Evolutionary conservation across 2,797 vertebrate genomes (phyloP), one percentile per base, ranked within the genome.

Genomic region (Oreochromis grahami): DNA sequence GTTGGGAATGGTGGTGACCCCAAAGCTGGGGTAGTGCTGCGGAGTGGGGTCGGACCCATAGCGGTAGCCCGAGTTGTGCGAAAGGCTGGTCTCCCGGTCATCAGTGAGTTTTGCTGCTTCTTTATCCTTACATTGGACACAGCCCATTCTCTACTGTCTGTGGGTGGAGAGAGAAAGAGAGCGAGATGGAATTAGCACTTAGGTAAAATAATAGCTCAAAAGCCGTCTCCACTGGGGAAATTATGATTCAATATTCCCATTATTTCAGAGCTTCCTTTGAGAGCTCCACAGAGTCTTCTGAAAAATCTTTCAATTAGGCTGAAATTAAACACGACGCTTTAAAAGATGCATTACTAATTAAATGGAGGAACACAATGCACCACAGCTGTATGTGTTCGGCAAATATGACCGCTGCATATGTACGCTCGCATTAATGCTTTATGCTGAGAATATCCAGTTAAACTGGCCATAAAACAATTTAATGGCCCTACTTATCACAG

Each of bases 101-200:
- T 99, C 98, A 3, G 98, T 98, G 95, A 99, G 98, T 98, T 99
- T 99, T 80, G 98, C 97, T 97, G 98, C 98, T 97, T 99, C 98
- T 97, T 99, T 99, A 95, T 99, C 98, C 98, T 99, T 99, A 96
- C 98, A 99, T 99, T 99, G 98, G 97, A 99, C 98, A 97, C 98
- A 99, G 98, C 98, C 98, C 98, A 99, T 99, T 97, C 98, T 99
- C 98, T 98, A 97, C 97, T 96, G 95, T 98, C 98, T 99, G 95
- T 12, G 84, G 84, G 83, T 4, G 79, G 77, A 83, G 60, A 72
- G 83, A 88, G 65, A 74, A 48, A 76, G 32, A 89, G 32, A 60
- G 12, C 36, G 58, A 84, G 77, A 84, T 2, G 48, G 70, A 87
- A 92, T 94, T 85, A 95, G 88, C 3, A 72, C 32, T 10, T 38